Conservation (phyloP, 2,888 invertebrate genomes). For the Phaedon cochleariae region DNA sequence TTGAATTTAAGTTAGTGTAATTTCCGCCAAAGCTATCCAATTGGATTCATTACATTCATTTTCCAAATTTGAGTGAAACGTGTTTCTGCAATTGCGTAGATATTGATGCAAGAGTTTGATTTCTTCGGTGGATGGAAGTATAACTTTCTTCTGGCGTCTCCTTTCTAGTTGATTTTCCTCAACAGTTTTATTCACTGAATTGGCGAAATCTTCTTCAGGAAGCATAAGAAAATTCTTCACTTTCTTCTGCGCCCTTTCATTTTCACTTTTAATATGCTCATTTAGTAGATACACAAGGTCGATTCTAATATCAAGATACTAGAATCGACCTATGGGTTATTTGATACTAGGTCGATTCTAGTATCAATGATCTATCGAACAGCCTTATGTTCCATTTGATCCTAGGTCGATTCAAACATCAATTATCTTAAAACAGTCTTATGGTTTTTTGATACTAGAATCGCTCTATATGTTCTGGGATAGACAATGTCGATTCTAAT, state of each 20-base stretch:
- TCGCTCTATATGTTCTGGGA: too few species aligned
- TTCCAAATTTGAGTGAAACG: neutral
- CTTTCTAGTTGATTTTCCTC: conserved; percentile 22
- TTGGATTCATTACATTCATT: neutral
- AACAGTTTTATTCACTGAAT: conserved; percentile 23
- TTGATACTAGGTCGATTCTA: too few species aligned
- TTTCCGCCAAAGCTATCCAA: conserved; percentile 27
- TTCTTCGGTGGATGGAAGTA: conserved; percentile 13
- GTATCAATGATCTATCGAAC: too few species aligned
- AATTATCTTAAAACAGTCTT: too few species aligned
- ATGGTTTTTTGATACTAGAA: too few species aligned
- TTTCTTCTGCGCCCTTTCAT: conserved; percentile 15
- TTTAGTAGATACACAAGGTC: too few species aligned
- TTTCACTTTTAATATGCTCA: conserved; percentile 14
- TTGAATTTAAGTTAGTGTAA: conserved; percentile 34
- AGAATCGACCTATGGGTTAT: too few species aligned
- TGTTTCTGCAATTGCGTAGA: conserved; percentile 1
- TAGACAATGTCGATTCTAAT: too few species aligned
- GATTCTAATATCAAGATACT: too few species aligned
- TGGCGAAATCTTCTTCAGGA: conserved; percentile 12
- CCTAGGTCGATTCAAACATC: too few species aligned
- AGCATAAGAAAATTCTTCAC: conserved; percentile 16
- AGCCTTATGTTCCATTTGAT: too few species aligned
- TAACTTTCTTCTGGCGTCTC: conserved; percentile 14
- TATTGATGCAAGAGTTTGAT: conserved; percentile 12